These are phyloP conservation scores for Cryptomyrus ogoouensis DNA, from an alignment of 2,113 vertebrate species.

Conservation along the genomic window DNA sequence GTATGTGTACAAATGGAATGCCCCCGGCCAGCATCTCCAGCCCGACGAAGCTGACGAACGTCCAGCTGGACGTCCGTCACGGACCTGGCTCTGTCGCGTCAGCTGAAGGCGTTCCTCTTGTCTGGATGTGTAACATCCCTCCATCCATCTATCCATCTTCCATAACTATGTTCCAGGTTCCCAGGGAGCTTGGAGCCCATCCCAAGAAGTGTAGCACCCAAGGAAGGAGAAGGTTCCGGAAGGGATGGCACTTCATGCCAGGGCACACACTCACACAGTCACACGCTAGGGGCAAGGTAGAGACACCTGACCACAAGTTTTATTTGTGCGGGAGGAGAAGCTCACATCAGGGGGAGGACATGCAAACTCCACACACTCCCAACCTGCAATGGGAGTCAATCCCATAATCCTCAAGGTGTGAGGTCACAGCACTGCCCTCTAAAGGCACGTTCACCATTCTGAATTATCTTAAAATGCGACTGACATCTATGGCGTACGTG, in stretches of 20 bases:
- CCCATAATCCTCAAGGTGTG: neutral
- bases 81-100: conserved; percentile 1
- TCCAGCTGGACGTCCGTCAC: conserved; percentile 7
- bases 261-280: neutral
- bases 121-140: neutral
- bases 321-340: neutral
- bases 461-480: neutral
- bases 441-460: neutral
- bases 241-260: neutral
- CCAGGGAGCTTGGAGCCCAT: neutral
- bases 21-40: neutral
- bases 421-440: neutral
- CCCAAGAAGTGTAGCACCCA: neutral
- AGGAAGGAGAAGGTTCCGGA: neutral
- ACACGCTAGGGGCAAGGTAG: neutral
- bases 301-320: neutral
- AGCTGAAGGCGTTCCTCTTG: neutral
- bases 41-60: conserved; percentile 19
- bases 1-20: neutral
- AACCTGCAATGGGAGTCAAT: neutral
- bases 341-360: neutral
- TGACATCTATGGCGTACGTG: neutral
- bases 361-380: neutral
- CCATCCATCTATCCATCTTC: neutral
- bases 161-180: neutral